Evolutionary conservation across 1,140 invertebrate species (phyloP).

Genomic region (Drosophila triauraria): DNA sequence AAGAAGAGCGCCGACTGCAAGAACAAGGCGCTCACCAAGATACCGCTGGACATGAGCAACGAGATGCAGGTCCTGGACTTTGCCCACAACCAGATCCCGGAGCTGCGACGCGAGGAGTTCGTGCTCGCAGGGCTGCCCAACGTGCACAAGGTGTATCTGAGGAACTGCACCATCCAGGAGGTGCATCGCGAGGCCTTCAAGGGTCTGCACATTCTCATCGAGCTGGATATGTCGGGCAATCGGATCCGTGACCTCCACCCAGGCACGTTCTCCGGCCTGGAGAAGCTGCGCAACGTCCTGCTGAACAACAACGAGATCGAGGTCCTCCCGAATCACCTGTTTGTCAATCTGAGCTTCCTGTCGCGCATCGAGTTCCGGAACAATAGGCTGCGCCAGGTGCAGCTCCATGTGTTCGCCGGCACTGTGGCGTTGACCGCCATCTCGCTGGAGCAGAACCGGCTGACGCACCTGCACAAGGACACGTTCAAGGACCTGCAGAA

Average conservation of each 20-base stretch:
- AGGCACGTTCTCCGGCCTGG: conserved; percentile 89
- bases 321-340: conserved; percentile 90
- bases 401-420: conserved; percentile 90
- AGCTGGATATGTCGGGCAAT: conserved; percentile 94
- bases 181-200: conserved; percentile 91
- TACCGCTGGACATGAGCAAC: conserved; percentile 89
- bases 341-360: conserved; percentile 90
- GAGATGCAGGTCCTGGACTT: conserved; percentile 92
- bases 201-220: conserved; percentile 91
- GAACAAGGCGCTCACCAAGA: conserved; percentile 87
- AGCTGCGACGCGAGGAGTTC: conserved; percentile 89
- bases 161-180: conserved; percentile 89
- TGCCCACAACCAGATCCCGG: conserved; percentile 89
- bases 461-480: conserved; percentile 88
- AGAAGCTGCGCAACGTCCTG: conserved; percentile 89
- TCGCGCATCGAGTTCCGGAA: conserved; percentile 91
- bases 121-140: conserved; percentile 89
- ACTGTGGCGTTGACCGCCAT: conserved; percentile 89
- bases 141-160: conserved; percentile 91
- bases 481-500: conserved; percentile 87
- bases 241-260: conserved; percentile 89
- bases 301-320: conserved; percentile 91
- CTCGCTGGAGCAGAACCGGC: conserved; percentile 90
- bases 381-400: conserved; percentile 90
- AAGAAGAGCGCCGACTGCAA: conserved; percentile 93